Evolutionary conservation across 2,797 vertebrate species (phyloP), one percentile per base, ranked within the genome.

Genomic region (Champsocephalus esox): DNA sequence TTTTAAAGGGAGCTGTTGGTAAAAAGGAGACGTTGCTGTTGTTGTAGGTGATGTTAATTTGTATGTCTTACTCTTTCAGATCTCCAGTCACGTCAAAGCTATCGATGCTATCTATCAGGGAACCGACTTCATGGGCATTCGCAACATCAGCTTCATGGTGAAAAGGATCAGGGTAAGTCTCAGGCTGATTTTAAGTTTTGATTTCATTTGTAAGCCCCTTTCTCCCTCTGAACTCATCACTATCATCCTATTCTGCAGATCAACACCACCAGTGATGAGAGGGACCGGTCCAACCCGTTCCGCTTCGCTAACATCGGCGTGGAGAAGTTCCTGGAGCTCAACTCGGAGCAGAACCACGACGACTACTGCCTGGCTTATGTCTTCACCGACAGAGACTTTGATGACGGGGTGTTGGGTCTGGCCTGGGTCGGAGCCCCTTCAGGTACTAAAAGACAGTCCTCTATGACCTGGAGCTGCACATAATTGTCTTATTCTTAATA

Each of bases 81-180:
- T 99, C 89, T 99, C 98, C 89, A 99, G 97, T 92, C 98, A 99
- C 0, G 97, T 99, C 61, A 99, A 98, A 91, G 98, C 98, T 0
- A 99, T 99, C 46, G 97, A 99, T 82, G 97, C 97, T 19, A 99
- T 99, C 92, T 99, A 99, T 87, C 98, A 99, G 94, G 97, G 97
- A 68, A 99, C 98, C 52, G 97, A 99, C 93, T 99, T 99, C 92
- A 95, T 96, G 78, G 98, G 98, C 76, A 99, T 99, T 61, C 96
- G 97, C 67, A 99, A 99, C 92, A 99, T 99, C 94, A 99, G 97
- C 92, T 99, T 99, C 93, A 99, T 99, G 98, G 98, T 99, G 92
- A 99, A 99, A 92, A 94, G 98, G 80, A 99, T 99, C 88, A 93
- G 98, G 90, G 98, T 99, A 92, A 96, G 97, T 74, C 38, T 46